These are phyloP conservation scores for Melanitta fusca DNA, from an alignment of 2,797 vertebrate species.

Conservation along the genomic window DNA sequence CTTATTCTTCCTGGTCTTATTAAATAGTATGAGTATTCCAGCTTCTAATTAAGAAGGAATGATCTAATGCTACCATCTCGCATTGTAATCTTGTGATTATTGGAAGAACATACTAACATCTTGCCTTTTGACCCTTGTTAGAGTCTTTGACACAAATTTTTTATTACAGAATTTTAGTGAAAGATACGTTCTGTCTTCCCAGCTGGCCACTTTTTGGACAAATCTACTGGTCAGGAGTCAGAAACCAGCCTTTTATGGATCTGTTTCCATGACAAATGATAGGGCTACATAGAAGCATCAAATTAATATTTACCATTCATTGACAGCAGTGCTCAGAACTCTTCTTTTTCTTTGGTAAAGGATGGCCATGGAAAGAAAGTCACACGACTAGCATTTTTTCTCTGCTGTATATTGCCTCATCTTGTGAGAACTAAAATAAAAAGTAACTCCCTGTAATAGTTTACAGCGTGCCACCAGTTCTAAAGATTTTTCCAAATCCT, in stretches of 20 bases:
- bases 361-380: neutral
- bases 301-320: neutral
- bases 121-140: neutral
- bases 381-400: neutral
- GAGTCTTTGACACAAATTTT: neutral
- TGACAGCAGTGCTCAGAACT: neutral
- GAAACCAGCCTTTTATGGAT: neutral
- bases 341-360: neutral
- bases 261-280: neutral
- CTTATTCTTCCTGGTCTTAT: neutral
- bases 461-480: neutral
- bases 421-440: neutral
- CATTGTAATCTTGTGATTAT: neutral
- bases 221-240: neutral
- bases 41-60: neutral
- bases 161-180: conserved; percentile 3
- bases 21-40: neutral
- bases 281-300: neutral
- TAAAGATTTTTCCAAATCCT: neutral
- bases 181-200: neutral
- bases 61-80: neutral
- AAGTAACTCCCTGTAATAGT: neutral
- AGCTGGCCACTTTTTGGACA: neutral
- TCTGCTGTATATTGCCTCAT: neutral
- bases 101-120: neutral